Conservation (phyloP, 1,140 invertebrate genomes). For the Globodera rostochiensis region DNA sequence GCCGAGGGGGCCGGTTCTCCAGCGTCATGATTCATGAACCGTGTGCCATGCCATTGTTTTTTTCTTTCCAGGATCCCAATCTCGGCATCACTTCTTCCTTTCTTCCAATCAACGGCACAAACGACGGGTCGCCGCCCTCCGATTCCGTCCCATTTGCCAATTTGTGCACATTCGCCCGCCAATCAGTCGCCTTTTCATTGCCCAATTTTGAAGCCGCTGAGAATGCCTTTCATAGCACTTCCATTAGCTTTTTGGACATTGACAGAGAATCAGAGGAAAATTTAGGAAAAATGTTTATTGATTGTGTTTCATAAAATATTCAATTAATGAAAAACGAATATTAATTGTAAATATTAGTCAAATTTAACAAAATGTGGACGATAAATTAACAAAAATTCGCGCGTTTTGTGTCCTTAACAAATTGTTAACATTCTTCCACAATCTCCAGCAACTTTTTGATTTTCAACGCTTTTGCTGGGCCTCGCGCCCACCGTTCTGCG, state of each 20-base stretch:
- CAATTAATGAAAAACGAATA: neutral
- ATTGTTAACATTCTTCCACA: neutral
- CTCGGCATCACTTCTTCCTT: neutral
- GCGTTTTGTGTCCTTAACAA: neutral
- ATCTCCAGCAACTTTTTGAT: neutral
- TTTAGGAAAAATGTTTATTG: no score
- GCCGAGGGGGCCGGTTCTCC: no score
- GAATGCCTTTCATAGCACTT: neutral
- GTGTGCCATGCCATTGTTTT: neutral
- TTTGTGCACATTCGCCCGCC: neutral
- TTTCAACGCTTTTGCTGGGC: neutral
- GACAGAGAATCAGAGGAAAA: neutral
- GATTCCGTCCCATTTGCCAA: neutral
- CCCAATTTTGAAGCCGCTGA: slow-evolving; percentile 3
- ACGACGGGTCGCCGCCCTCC: neutral
- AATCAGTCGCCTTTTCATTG: neutral
- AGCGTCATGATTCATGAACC: no score
- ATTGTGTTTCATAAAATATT: no score
- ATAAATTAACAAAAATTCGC: neutral
- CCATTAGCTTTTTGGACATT: slow-evolving; percentile 3
- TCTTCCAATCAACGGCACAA: neutral
- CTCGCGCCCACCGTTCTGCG: neutral
- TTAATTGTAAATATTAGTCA: neutral
- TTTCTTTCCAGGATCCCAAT: neutral
- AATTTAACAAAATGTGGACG: neutral